Evolutionary conservation across 2,888 invertebrate genomes (phyloP), one percentile per base, ranked within the genome.

Genomic region (Polymixis lichenea): DNA sequence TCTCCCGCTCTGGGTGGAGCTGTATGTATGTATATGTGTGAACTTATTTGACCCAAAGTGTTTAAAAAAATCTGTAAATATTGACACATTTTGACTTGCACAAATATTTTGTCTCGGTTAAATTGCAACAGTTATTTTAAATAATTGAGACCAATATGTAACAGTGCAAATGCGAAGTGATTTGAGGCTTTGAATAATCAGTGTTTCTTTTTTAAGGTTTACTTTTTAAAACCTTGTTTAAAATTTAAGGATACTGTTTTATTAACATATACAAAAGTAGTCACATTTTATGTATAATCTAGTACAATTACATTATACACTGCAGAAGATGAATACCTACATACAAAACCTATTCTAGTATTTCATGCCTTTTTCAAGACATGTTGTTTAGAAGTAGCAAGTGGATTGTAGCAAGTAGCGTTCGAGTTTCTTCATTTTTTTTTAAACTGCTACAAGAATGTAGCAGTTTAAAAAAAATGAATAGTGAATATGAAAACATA

Each of bases 231-330:
- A 19, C 19, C 8, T 7, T 13, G n/a, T 38, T 61, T 38, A 15
- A 38, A 38, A 62, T 38, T 11, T 32, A 32, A 5, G 22, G 8
- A 38, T 46, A 65, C 11, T n/a, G n/a, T 28, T 32, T 19, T 11
- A 28, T 43, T 15, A 19, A 32, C 3, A 2, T 6, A 38, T 38
- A 38, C 3, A 38, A 38, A 38, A 38, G 6, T 32, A 38, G 13
- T 64, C n/a, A 58, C 19, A 46, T 32, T 56, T 25, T 62, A 56
- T 43, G 19, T 73, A 80, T 62, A 43, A 49, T 19, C 19, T 28
- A 32, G 17, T 15, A 55, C 60, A 69, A 46, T 13, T 51, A 15
- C 46, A 58, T n/a, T 43, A n/a, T 2, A 28, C 17, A 56, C 32
- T n/a, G 17, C 32, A 51, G 2, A 58, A 46, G 13, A 9, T 43